Conservation (phyloP, 2,113 vertebrate genomes). For the Callipepla squamata region DNA sequence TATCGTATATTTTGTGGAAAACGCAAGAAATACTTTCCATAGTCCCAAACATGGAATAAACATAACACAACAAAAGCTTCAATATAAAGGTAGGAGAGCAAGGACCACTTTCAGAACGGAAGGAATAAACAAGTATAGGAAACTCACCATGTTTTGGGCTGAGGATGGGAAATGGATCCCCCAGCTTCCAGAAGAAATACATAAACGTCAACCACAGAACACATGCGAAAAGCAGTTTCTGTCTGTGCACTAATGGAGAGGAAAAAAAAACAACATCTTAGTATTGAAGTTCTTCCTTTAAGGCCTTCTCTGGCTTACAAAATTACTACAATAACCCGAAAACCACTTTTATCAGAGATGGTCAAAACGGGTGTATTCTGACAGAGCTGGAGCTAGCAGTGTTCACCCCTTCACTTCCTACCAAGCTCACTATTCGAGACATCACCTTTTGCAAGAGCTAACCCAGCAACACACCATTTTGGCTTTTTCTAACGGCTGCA, state of each 20-base stretch:
- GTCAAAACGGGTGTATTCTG: neutral
- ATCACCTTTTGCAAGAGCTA: neutral
- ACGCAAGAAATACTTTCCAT: neutral
- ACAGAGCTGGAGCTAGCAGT: neutral
- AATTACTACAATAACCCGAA: neutral
- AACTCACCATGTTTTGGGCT: constrained; percentile 96
- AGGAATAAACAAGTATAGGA: neutral
- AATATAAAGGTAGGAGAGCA: neutral
- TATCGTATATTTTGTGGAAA: neutral
- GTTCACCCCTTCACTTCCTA: neutral
- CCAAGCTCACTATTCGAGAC: neutral
- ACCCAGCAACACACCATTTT: accelerated
- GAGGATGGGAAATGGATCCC: constrained; percentile 97
- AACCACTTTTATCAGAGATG: neutral
- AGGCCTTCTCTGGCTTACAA: neutral
- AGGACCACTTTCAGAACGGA: neutral
- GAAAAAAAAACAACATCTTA: neutral
- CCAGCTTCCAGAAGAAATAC: constrained; percentile 99
- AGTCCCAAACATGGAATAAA: neutral
- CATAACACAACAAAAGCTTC: neutral
- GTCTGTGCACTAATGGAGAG: constrained; percentile 87
- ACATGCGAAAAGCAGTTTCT: constrained; percentile 92
- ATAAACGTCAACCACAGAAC: constrained; percentile 97
- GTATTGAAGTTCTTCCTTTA: neutral
- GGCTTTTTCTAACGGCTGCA: neutral